phyloP scores from a whole-genome alignment of 1,140 invertebrate species.

The Euwallacea similis region DNA sequence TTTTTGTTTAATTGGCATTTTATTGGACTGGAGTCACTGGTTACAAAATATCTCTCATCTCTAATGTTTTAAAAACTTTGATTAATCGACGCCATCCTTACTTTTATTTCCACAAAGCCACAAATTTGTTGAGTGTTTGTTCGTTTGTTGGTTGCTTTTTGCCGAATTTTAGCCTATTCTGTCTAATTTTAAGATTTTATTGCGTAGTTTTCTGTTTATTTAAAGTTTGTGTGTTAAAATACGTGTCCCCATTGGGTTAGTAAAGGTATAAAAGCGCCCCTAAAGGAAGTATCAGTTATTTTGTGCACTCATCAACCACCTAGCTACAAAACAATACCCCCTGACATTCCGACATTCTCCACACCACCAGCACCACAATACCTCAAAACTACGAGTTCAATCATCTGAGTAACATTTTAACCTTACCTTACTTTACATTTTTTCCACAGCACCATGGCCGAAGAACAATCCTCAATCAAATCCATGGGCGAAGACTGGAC shows the following conservation, averaged over 20 bases:
- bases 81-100: no score
- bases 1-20: no score
- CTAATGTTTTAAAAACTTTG: no score
- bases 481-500: conserved; percentile 60
- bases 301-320: conserved; percentile 13
- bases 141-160: no score
- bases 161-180: no score
- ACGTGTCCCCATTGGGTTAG: conserved; percentile 29
- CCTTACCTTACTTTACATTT: neutral
- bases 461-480: conserved; percentile 38
- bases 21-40: no score
- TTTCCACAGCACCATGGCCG: conserved; percentile 35
- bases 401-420: neutral
- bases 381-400: neutral
- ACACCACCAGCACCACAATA: no score
- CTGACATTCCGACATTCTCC: no score
- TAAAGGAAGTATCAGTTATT: conserved; percentile 37
- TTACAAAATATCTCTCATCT: no score
- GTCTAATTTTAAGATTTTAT: conserved; percentile 15
- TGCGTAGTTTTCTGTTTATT: conserved; percentile 23
- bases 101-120: no score
- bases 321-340: no score
- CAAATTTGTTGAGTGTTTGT: no score
- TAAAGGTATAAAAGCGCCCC: conserved; percentile 37
- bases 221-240: conserved; percentile 14